A percentile compares a stretch with the other conserved stretches of the same genome.
phyloP scores from a whole-genome alignment of 2,888 invertebrate genomes.

The Drosophila kanekoi region DNA sequence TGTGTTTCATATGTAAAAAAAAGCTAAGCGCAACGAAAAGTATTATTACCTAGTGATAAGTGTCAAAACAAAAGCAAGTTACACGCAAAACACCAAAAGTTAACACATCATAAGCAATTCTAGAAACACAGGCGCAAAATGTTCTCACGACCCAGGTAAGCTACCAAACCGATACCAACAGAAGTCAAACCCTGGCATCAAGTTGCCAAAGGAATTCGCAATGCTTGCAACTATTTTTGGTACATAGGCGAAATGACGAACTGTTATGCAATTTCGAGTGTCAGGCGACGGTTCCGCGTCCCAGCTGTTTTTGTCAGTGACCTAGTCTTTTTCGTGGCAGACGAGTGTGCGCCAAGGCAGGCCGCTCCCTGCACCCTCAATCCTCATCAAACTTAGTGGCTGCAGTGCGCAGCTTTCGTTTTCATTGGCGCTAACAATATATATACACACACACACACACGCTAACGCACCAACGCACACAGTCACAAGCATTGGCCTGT shows the following conservation, averaged over 20 bases:
- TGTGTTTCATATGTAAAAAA: constrained; percentile 39
- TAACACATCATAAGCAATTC: constrained; percentile 57
- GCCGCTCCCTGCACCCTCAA: neutral
- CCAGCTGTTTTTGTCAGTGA: constrained; percentile 72
- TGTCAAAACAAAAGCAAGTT: constrained; percentile 38
- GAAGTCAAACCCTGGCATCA: constrained; percentile 16
- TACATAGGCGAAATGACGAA: constrained; percentile 18
- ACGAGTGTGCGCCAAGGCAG: constrained; percentile 59
- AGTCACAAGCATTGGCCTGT: constrained; percentile 7
- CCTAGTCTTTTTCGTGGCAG: constrained; percentile 63
- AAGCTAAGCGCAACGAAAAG: constrained; percentile 44
- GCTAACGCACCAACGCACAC: constrained; percentile 3
- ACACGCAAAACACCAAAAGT: constrained; percentile 19
- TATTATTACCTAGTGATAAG: constrained; percentile 58
- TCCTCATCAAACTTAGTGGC: neutral
- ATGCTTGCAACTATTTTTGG: constrained; percentile 38
- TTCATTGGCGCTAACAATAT: constrained; percentile 47
- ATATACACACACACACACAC: constrained; percentile 11
- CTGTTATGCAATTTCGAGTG: constrained; percentile 62
- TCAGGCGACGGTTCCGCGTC: constrained; percentile 26
- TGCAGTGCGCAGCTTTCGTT: constrained; percentile 67
- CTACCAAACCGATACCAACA: constrained; percentile 11
- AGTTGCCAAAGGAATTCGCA: constrained; percentile 41
- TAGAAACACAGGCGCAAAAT: constrained; percentile 64
- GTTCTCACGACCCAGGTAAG: constrained; percentile 83